phyloP scores from a whole-genome alignment of 2,888 invertebrate genomes.

The Drosophila aldrichi region DNA sequence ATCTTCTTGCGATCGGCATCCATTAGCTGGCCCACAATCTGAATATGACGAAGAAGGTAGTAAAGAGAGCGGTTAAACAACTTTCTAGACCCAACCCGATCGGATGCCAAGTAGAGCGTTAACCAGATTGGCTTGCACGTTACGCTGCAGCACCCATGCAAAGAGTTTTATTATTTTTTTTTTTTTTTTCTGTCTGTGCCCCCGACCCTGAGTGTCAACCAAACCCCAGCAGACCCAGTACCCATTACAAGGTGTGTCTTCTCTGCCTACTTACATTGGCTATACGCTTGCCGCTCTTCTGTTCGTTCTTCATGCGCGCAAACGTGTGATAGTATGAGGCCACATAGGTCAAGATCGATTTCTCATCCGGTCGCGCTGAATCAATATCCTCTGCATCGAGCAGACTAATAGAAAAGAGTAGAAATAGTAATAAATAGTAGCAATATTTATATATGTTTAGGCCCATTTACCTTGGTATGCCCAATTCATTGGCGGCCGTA shows the following conservation, averaged over 20 bases:
- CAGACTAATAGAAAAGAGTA: constrained; percentile 86
- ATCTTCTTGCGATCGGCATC: constrained; percentile 96
- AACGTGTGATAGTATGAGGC: constrained; percentile 99
- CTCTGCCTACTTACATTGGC: constrained; percentile 92
- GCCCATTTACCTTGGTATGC: constrained; percentile 89
- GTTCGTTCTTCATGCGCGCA: constrained; percentile 99
- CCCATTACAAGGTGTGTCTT: constrained; percentile 42
- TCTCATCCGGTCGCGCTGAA: constrained; percentile 97
- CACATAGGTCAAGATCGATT: constrained; percentile 99
- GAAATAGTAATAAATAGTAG: constrained; percentile 5
- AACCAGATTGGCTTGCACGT: constrained; percentile 69
- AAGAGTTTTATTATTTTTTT: constrained; percentile 10
- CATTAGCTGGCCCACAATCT: constrained; percentile 98
- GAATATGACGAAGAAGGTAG: constrained; percentile 38
- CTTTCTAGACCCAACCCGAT: constrained; percentile 67
- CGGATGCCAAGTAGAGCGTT: constrained; percentile 74
- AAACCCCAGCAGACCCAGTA: constrained; percentile 12
- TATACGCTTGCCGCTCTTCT: constrained; percentile 98
- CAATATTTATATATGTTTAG: constrained; percentile 1
- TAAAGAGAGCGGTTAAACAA: constrained; percentile 55
- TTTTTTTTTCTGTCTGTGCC: constrained; percentile 23
- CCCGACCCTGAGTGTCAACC: constrained; percentile 53
- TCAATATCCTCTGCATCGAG: constrained; percentile 99
- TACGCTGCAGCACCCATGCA: constrained; percentile 72
- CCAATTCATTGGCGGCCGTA: constrained; percentile 95